Evolutionary conservation across 2,113 vertebrate species (phyloP), one percentile per base, ranked within the genome.

Genomic region (Gallinago undulata): DNA sequence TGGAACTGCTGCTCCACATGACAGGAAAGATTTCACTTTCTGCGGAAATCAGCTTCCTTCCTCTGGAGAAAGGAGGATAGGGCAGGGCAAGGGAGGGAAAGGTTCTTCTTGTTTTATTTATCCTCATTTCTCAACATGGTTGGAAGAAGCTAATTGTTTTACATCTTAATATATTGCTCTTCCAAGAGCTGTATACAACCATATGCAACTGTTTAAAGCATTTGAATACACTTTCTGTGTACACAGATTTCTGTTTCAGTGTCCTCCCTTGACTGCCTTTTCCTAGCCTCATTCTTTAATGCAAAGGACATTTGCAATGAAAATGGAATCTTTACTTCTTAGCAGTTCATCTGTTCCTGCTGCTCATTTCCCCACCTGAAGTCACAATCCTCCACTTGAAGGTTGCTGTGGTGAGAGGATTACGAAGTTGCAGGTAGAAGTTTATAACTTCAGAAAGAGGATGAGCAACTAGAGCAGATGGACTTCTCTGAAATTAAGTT

Each of bases 321-420:
- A 96, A 77, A 78, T 39, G 66, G 66, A 30, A 83, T 87, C 57
- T 84, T 48, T n/a, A 48, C 39, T 41, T 93, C 81, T 94, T 86
- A 93, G 78, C 88, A 73, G 39, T 53, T 86, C 53, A 60, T 92
- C 93, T 94, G 70, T 8, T 90, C 76, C 69, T 91, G 67, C 78
- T 94, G 57, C 67, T 91, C 55, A 74, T 94, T 96, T 94, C 55
- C 69, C 80, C 84, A 92, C 89, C 94, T 94, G 82, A 95, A 97
- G 91, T 82, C 67, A 87, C 62, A 90, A 50, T 87, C 67, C 30
- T 77, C 78, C 84, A 90, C 95, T 94, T 96, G 6, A 67, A 94
- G 82, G 90, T 93, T 94, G 56, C 75, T 0, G 33, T 92, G 50
- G 35, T n/a, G 74, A 95, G 62, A 93, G 90, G 85, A 91, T 94